Conservation (phyloP, 2,113 vertebrate species). For the Hystrix brachyura region DNA sequence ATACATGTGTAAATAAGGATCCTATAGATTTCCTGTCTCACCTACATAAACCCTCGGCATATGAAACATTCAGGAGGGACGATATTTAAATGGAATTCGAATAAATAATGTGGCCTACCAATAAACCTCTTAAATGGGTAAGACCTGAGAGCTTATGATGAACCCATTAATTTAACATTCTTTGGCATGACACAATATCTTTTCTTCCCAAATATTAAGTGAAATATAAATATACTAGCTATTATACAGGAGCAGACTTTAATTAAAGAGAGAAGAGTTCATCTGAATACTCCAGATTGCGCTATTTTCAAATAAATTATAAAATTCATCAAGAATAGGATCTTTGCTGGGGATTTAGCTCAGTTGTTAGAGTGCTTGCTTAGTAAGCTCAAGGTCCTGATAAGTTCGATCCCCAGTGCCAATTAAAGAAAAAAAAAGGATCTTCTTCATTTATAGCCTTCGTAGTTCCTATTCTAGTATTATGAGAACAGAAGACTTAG, state of each 20-base stretch:
- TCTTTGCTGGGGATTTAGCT: too few species aligned
- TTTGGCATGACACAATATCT: neutral
- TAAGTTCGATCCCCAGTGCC: too few species aligned
- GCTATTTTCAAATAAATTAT: neutral
- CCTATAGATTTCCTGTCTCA: neutral
- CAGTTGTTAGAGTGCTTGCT: too few species aligned
- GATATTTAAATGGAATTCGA: constrained; percentile 9
- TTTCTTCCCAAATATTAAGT: neutral
- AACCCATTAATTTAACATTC: neutral
- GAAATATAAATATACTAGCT: neutral
- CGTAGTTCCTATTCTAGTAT: neutral
- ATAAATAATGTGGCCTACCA: neutral
- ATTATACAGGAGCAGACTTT: neutral
- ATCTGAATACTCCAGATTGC: neutral
- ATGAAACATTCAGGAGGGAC: neutral
- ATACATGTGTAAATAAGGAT: neutral
- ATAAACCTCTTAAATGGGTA: neutral
- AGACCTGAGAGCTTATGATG: neutral
- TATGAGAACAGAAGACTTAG: neutral
- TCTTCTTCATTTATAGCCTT: neutral
- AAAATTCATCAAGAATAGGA: neutral
- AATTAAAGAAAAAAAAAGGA: neutral
- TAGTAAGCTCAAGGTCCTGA: too few species aligned
- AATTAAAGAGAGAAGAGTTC: neutral
- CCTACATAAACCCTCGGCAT: neutral